Evolutionary conservation across 2,888 invertebrate genomes (phyloP).

Genomic region (Zhuqinia jingwanae): DNA sequence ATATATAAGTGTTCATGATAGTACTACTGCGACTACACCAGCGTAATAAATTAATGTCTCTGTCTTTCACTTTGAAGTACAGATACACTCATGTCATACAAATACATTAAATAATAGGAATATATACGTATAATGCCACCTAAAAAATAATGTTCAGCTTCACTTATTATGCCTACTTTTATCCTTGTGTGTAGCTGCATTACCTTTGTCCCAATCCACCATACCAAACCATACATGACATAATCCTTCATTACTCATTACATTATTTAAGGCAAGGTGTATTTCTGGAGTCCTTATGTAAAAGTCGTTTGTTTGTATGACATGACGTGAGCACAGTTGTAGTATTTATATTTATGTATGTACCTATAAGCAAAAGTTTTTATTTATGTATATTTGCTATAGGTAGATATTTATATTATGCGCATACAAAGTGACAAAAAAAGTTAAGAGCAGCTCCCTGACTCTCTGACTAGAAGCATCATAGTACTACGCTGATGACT

Average conservation of each 20-base stretch:
- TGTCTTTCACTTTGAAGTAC: not conserved
- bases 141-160: not conserved
- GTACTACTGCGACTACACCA: not conserved
- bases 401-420: too few species aligned
- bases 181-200: not conserved
- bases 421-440: not conserved
- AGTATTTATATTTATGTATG: not conserved
- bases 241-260: not conserved
- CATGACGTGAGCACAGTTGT: not conserved
- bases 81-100: too few species aligned
- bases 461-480: slow-evolving; percentile 16
- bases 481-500: slow-evolving; percentile 51
- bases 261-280: not conserved
- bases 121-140: too few species aligned
- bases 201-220: not conserved
- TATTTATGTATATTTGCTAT: too few species aligned
- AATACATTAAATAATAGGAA: too few species aligned
- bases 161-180: not conserved
- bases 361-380: not conserved
- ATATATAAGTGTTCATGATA: slow-evolving; percentile 13
- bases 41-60: slow-evolving; percentile 34
- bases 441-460: not conserved
- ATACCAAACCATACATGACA: slow-evolving; percentile 11
- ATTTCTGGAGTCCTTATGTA: slow-evolving; percentile 34
- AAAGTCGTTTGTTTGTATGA: slow-evolving; percentile 16